These are phyloP conservation scores for Nasonovia ribisnigri DNA, from an alignment of 2,888 invertebrate genomes.

Conservation along the genomic window DNA sequence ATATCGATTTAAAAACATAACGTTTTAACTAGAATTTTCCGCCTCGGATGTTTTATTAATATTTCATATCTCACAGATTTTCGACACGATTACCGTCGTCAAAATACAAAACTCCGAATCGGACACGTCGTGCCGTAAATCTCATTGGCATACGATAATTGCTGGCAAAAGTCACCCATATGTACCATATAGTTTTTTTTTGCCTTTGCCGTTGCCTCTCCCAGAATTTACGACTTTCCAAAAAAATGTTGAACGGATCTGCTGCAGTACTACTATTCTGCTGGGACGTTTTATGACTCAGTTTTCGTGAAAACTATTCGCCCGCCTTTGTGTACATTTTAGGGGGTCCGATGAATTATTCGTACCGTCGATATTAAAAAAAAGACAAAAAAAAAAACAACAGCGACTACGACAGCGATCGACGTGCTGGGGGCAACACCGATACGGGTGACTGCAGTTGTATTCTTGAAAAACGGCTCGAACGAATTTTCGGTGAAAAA, in stretches of 20 bases:
- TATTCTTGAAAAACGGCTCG: neutral
- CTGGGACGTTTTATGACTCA: neutral
- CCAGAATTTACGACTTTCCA: conserved; percentile 11
- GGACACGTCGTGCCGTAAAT: neutral
- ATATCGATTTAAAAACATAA: neutral
- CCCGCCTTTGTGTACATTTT: neutral
- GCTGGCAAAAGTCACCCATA: neutral
- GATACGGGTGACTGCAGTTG: neutral
- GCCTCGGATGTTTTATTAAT: neutral
- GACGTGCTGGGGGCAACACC: neutral
- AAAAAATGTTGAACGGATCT: neutral
- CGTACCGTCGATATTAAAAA: neutral
- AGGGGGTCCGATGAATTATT: neutral
- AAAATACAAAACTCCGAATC: neutral
- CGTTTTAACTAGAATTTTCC: neutral
- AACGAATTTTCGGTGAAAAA: neutral
- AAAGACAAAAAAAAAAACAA: neutral
- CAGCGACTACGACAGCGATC: neutral
- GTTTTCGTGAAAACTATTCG: neutral
- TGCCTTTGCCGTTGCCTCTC: neutral
- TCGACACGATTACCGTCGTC: neutral
- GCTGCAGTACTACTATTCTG: neutral
- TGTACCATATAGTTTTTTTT: neutral
- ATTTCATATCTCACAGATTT: neutral
- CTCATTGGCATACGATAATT: conserved; percentile 19